Conservation (phyloP, 1,140 invertebrate genomes). For the Cherax destructor region DNA sequence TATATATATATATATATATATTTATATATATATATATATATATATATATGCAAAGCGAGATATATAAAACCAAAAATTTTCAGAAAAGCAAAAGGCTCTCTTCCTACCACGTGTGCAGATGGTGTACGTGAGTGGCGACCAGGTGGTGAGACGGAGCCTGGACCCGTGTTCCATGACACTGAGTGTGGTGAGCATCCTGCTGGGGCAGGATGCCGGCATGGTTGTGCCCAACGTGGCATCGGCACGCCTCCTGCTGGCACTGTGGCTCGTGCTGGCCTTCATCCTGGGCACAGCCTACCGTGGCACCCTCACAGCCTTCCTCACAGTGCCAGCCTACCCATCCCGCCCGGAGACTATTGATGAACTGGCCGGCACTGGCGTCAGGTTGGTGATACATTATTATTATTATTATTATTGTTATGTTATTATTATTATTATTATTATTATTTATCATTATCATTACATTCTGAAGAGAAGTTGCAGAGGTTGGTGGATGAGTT, state of each 20-base stretch:
- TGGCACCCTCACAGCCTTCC: constrained; percentile 41
- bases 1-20: constrained; percentile 31
- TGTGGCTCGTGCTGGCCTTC: constrained; percentile 27
- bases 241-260: not conserved
- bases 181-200: constrained; percentile 1
- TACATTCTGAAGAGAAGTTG: too few relatives aligned
- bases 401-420: too few relatives aligned
- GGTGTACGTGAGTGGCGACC: not conserved
- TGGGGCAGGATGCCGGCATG: constrained; percentile 6
- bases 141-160: not conserved
- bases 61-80: too few relatives aligned
- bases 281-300: constrained; percentile 28
- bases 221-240: not conserved
- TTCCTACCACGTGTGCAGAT: not conserved
- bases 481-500: too few relatives aligned
- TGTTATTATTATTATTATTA: too few relatives aligned
- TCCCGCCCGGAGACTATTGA: constrained; percentile 35
- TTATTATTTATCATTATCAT: too few relatives aligned
- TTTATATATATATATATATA: constrained; percentile 24
- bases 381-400: not conserved
- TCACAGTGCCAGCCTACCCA: constrained; percentile 39
- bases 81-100: too few relatives aligned
- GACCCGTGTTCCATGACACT: not conserved
- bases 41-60: constrained; percentile 5
- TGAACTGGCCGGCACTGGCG: constrained; percentile 6